These are phyloP conservation scores for Catocala nupta DNA, from an alignment of 2,888 invertebrate genomes.

Conservation along the genomic window DNA sequence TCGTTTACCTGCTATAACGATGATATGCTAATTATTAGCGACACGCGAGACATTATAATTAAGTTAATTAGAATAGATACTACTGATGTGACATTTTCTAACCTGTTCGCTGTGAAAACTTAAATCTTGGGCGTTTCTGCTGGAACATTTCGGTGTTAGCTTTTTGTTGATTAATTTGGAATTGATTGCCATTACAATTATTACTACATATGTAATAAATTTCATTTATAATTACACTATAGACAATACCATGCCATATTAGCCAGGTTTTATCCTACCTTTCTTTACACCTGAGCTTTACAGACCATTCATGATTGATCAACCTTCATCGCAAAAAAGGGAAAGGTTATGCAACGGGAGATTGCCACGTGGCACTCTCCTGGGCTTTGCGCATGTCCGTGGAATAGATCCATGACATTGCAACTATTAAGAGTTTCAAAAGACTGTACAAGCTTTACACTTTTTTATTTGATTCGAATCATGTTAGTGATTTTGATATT, in stretches of 20 bases:
- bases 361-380: conserved; percentile 76
- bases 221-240: too few relatives aligned
- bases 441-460: too few relatives aligned
- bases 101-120: conserved; percentile 7
- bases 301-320: too few relatives aligned
- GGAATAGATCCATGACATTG: conserved; percentile 63
- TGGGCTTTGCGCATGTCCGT: conserved; percentile 72
- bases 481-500: too few relatives aligned
- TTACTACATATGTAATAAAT: too few relatives aligned
- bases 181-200: too few relatives aligned
- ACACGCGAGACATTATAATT: conserved; percentile 58
- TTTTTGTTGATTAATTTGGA: too few relatives aligned
- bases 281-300: too few relatives aligned
- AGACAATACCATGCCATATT: too few relatives aligned
- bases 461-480: too few relatives aligned
- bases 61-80: conserved; percentile 55
- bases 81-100: conserved; percentile 28
- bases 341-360: conserved; percentile 83
- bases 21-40: conserved; percentile 57
- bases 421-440: conserved; percentile 37
- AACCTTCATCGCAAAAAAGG: conserved; percentile 29
- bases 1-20: conserved; percentile 61
- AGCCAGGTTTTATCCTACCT: too few relatives aligned
- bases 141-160: too few relatives aligned
- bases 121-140: background rate